Percentiles rank a stretch among this genome's conserved stretches.
These are phyloP conservation scores for Ceryle rudis DNA, from an alignment of 2,797 vertebrate genomes.

Conservation along the genomic window DNA sequence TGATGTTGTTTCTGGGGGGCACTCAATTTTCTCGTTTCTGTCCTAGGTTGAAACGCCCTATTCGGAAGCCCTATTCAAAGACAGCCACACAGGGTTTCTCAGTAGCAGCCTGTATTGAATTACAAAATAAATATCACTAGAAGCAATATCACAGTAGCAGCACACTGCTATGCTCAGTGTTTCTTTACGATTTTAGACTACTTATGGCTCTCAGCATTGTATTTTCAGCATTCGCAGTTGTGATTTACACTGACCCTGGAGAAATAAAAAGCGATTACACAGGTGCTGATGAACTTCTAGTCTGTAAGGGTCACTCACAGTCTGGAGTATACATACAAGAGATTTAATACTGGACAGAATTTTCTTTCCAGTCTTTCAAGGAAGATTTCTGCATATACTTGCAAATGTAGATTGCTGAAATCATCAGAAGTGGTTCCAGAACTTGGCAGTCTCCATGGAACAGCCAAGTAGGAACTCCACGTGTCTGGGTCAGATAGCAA, in stretches of 20 bases:
- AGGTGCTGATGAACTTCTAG: not conserved
- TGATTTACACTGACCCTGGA: constrained; percentile 3
- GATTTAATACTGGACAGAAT: not conserved
- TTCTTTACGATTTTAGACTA: not conserved
- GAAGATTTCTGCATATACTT: constrained; percentile 20
- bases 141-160: constrained; percentile 34
- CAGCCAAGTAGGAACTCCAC: not conserved
- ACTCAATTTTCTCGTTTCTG: constrained; percentile 6
- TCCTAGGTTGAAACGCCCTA: not conserved
- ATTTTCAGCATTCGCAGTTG: not conserved
- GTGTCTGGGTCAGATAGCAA: not conserved
- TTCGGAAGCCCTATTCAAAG: not conserved
- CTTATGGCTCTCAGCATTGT: not conserved
- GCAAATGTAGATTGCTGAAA: not conserved
- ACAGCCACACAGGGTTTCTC: constrained; percentile 1
- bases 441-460: not conserved
- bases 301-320: not conserved
- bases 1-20: not conserved
- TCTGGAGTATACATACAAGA: not conserved
- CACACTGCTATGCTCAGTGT: not conserved
- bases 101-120: constrained; percentile 4
- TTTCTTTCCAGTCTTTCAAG: constrained; percentile 27
- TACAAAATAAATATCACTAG: constrained; percentile 44
- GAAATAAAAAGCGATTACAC: not conserved
- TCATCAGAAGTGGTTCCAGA: constrained; percentile 16